Evolutionary conservation across 2,888 invertebrate species (phyloP).

Genomic region (Alitta virens): DNA sequence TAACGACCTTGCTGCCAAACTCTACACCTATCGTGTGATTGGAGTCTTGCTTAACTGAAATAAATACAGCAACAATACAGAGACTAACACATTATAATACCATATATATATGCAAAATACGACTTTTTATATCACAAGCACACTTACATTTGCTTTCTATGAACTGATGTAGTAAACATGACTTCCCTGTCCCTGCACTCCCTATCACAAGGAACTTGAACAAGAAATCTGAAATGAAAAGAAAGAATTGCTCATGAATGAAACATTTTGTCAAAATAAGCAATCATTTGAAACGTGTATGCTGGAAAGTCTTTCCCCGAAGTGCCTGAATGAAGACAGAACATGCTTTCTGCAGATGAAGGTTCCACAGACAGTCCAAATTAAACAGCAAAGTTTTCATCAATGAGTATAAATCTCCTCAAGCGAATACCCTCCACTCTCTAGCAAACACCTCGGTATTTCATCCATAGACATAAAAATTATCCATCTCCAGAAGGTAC

Average conservation of each 20-base stretch:
- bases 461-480: too few relatives aligned
- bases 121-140: neutral
- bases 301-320: too few relatives aligned
- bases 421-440: too few relatives aligned
- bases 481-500: too few relatives aligned
- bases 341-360: too few relatives aligned
- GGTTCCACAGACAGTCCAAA: too few relatives aligned
- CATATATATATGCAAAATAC: neutral
- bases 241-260: neutral
- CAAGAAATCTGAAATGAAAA: constrained; percentile 66
- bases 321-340: too few relatives aligned
- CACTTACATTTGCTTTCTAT: constrained; percentile 81
- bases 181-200: constrained; percentile 80
- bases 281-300: too few relatives aligned
- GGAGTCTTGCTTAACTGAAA: constrained; percentile 75
- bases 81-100: neutral
- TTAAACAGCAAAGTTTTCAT: too few relatives aligned
- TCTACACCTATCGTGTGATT: constrained; percentile 84
- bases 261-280: too few relatives aligned
- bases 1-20: constrained; percentile 82
- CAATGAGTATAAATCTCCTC: too few relatives aligned
- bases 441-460: too few relatives aligned
- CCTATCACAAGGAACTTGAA: constrained; percentile 84
- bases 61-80: neutral
- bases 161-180: constrained; percentile 79